phyloP scores from a whole-genome alignment of 2,797 vertebrate genomes.

The Crax fasciolata region DNA sequence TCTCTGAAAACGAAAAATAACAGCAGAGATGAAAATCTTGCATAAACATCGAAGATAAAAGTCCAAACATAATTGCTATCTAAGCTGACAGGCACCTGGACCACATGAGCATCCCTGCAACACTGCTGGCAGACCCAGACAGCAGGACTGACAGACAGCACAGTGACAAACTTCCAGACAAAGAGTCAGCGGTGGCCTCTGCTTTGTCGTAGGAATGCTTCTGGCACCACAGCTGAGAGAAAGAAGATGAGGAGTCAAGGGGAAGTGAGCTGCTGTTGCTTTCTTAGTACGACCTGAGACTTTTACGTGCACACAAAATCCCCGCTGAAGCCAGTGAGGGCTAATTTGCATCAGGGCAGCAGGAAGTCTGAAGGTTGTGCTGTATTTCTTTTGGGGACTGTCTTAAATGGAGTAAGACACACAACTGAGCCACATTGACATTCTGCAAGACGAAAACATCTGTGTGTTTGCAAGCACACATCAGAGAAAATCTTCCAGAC shows the following conservation, averaged over 20 bases:
- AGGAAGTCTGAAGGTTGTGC: rapidly evolving
- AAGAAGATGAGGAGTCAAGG: background rate
- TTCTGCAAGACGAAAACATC: background rate
- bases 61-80: background rate
- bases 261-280: background rate
- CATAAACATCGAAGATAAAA: background rate
- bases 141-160: rapidly evolving
- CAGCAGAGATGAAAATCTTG: background rate
- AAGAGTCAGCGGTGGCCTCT: background rate
- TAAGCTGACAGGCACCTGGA: background rate
- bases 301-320: background rate
- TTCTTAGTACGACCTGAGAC: background rate
- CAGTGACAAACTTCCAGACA: background rate
- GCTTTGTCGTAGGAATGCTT: background rate
- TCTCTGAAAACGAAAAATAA: background rate
- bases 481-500: background rate
- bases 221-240: background rate
- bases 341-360: background rate
- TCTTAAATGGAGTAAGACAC: background rate
- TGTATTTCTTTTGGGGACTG: background rate
- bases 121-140: background rate
- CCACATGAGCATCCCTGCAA: background rate
- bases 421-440: background rate
- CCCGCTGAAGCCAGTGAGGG: background rate
- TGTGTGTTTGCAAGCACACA: background rate